These are phyloP conservation scores for Agonopterix subpropinquella DNA, from an alignment of 2,888 invertebrate genomes.

Conservation along the genomic window DNA sequence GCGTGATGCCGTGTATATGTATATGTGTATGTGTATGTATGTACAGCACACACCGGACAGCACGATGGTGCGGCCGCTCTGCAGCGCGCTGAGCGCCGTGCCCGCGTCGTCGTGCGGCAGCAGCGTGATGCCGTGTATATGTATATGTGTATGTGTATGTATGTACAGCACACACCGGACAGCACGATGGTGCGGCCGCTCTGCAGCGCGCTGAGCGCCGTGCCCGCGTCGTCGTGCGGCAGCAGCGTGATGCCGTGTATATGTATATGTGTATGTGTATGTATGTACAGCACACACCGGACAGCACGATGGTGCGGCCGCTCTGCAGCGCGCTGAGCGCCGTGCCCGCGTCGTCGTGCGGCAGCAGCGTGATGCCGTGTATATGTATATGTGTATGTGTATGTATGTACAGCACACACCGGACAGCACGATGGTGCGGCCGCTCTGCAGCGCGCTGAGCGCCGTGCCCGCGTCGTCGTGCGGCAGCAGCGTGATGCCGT, in stretches of 20 bases:
- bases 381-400: no score
- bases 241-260: constrained; percentile 94
- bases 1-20: constrained; percentile 93
- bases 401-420: constrained; percentile 55
- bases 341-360: constrained; percentile 82
- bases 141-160: no score
- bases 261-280: no score
- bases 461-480: constrained; percentile 83
- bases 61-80: constrained; percentile 90
- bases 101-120: constrained; percentile 84
- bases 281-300: constrained; percentile 64
- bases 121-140: constrained; percentile 94
- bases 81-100: constrained; percentile 86
- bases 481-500: constrained; percentile 92
- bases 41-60: constrained; percentile 76
- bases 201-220: constrained; percentile 88
- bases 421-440: constrained; percentile 89
- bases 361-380: constrained; percentile 93
- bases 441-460: constrained; percentile 88
- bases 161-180: constrained; percentile 71
- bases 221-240: constrained; percentile 82
- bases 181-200: constrained; percentile 90
- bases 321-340: constrained; percentile 88
- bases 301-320: constrained; percentile 90
- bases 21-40: no score